Evolutionary conservation across 2,797 vertebrate species (phyloP), one percentile per base, ranked within the genome.

Genomic region (Falco cherrug): DNA sequence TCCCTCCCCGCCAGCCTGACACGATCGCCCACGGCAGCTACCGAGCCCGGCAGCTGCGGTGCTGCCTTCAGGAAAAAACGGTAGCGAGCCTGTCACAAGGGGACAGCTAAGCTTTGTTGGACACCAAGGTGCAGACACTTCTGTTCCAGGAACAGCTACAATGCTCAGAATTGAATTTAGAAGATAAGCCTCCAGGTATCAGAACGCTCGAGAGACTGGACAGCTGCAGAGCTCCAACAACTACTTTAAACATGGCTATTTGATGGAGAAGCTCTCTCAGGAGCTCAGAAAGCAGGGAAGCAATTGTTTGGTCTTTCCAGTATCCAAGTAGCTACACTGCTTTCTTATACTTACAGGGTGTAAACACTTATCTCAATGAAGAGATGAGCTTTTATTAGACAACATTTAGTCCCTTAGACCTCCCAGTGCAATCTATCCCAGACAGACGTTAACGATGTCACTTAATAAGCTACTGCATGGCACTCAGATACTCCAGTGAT

Each of bases 391-490:
- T 86, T 84, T 76, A 47, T 82, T 45, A 39, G 45, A 51, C 47
- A 70, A 39, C 21, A 37, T 73, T 63, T 41, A 84, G 84, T 57
- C 26, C 74, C 43, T 31, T 2, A 35, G 57, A 54, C 29, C 39
- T 31, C 9, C 51, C 50, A 8, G n/a, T 16, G 70, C 57, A 15
- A 8, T 33, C 35, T 24, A 39, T 28, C 35, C 65, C 4, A 22
- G 53, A 48, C 25, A 69, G 85, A 54, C 11, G n/a, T 68, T 22
- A 59, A 19, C 5, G 0, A 17, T 0, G 0, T 45, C 68, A 29
- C 33, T 53, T 13, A 54, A 29, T 6, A 37, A 0, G 0, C 31
- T 65, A 54, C 0, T 33, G 35, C 53, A 33, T 1, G 5, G 54
- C 41, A 29, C 33, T 47, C 1, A 0, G 50, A 20, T n/a, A 39